Evolutionary conservation across 1,140 invertebrate genomes (phyloP).

Genomic region (Bathynomus jamesi): DNA sequence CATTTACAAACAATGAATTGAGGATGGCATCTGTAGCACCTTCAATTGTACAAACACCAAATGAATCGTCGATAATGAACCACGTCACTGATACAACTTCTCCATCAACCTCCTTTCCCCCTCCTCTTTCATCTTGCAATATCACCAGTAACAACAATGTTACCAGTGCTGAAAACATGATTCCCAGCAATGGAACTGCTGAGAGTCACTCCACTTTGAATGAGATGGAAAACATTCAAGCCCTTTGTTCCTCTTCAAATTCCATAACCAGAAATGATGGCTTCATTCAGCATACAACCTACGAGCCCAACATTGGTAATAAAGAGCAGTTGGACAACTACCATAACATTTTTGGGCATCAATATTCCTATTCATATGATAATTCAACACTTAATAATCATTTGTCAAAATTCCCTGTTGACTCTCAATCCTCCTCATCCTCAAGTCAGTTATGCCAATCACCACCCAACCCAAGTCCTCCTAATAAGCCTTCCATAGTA

Average conservation of each 20-base stretch:
- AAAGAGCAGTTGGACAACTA: neutral
- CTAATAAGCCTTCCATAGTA: constrained; percentile 4
- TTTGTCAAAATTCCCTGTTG: constrained; percentile 3
- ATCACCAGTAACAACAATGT: neutral
- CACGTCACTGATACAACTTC: neutral
- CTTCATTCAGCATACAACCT: neutral
- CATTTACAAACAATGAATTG: neutral
- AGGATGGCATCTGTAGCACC: neutral
- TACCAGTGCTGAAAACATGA: neutral
- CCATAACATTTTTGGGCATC: neutral
- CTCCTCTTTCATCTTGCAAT: neutral
- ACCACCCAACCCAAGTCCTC: neutral
- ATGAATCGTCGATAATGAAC: neutral
- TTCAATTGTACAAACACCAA: neutral
- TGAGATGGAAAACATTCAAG: neutral
- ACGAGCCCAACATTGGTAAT: neutral
- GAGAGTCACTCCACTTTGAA: neutral
- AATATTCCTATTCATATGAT: neutral
- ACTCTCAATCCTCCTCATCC: neutral
- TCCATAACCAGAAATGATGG: neutral
- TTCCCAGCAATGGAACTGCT: neutral
- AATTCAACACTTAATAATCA: neutral
- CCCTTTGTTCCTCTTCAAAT: neutral
- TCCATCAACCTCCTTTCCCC: neutral
- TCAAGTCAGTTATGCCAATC: neutral